Conservation (phyloP, 2,113 vertebrate genomes). For the Ascaphus truei region DNA sequence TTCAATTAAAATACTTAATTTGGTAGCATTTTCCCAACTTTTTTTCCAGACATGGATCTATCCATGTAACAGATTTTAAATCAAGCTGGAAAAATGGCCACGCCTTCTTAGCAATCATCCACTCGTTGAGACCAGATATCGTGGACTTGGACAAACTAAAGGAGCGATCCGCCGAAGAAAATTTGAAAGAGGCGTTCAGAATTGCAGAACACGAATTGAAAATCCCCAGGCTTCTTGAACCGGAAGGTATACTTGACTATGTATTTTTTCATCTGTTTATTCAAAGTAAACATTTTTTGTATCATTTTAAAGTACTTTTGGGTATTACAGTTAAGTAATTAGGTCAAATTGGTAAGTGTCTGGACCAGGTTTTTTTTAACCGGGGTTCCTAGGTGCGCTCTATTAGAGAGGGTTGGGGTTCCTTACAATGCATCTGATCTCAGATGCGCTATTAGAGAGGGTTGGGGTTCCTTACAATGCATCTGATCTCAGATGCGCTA, state of each 20-base stretch:
- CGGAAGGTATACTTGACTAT: conserved; percentile 67
- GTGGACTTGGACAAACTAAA: conserved; percentile 75
- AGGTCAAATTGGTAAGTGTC: no score
- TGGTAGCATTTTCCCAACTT: conserved; percentile 16
- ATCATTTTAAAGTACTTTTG: not conserved
- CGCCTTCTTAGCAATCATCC: conserved; percentile 84
- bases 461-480: no score
- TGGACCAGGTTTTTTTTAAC: no score
- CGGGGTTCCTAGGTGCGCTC: no score
- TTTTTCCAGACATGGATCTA: conserved; percentile 64
- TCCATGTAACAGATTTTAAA: conserved; percentile 86
- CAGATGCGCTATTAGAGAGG: no score
- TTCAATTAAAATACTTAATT: not conserved
- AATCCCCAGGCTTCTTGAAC: conserved; percentile 85
- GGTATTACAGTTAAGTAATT: no score
- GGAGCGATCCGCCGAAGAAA: conserved; percentile 79
- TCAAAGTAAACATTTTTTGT: no score
- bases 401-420: no score
- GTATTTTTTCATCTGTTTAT: not conserved
- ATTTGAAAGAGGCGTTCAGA: conserved; percentile 84
- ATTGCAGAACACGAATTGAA: conserved; percentile 80
- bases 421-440: no score
- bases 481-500: no score
- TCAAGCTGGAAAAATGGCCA: conserved; percentile 86
- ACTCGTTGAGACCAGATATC: conserved; percentile 75